These are phyloP conservation scores for Mungos mungo DNA, from an alignment of 2,113 vertebrate species.

Conservation along the genomic window DNA sequence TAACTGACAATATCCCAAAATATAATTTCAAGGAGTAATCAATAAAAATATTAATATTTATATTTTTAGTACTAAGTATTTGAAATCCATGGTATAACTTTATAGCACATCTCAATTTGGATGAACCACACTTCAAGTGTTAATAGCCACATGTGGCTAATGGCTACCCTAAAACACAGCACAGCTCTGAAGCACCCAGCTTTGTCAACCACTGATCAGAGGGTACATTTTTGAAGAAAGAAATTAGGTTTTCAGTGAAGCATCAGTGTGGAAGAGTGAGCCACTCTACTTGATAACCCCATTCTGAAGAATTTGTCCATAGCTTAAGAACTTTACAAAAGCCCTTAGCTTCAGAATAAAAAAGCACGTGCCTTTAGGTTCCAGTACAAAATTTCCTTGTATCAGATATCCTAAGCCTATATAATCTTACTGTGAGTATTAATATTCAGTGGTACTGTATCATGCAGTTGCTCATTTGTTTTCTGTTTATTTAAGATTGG, in stretches of 20 bases:
- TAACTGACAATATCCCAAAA: background rate
- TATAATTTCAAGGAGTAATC: background rate
- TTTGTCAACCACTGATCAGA: background rate
- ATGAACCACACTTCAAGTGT: background rate
- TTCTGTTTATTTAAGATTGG: background rate
- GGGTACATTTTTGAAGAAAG: background rate
- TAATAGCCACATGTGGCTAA: background rate
- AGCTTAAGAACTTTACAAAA: slow-evolving; percentile 36
- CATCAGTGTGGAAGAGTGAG: background rate
- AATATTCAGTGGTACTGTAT: background rate
- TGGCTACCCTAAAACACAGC: background rate
- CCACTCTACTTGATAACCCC: background rate
- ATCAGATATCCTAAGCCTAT: background rate
- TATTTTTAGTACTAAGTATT: background rate
- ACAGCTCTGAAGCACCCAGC: background rate
- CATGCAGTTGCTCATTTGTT: slow-evolving; percentile 1
- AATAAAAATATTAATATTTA: slow-evolving; percentile 6
- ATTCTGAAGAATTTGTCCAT: slow-evolving; percentile 32
- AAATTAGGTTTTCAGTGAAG: slow-evolving; percentile 19
- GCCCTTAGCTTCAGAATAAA: background rate
- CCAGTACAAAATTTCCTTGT: background rate
- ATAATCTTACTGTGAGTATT: background rate
- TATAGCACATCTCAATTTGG: background rate
- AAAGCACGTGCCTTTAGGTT: background rate
- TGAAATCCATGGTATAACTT: background rate